Evolutionary conservation across 1,140 invertebrate species (phyloP).

Genomic region (Papilio xuthus): DNA sequence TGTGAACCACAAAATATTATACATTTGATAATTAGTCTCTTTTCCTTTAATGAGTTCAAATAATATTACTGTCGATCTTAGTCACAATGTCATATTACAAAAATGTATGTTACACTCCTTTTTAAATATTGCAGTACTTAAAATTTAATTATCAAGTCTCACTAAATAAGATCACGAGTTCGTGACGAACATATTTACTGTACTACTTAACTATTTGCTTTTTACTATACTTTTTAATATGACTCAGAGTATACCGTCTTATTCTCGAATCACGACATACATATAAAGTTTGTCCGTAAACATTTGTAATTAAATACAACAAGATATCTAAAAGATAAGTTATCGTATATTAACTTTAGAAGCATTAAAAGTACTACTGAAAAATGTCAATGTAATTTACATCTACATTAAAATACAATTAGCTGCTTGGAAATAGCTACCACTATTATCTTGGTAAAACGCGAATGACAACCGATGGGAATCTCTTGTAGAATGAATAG

Average conservation of each 20-base stretch:
- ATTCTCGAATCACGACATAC: background rate
- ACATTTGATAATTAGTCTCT: too few species aligned
- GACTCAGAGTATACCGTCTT: background rate
- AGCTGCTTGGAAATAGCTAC: background rate
- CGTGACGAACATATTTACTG: constrained; percentile 10
- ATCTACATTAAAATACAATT: background rate
- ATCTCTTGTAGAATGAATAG: background rate
- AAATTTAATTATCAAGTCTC: constrained; percentile 29
- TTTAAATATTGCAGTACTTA: background rate
- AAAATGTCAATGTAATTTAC: background rate
- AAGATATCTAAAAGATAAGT: background rate
- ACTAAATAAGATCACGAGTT: constrained; percentile 18
- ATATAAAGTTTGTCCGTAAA: background rate
- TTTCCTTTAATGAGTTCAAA: too few species aligned
- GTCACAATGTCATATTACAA: too few species aligned
- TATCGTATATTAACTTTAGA: constrained; percentile 2
- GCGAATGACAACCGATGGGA: background rate
- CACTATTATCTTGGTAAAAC: background rate
- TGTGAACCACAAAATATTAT: too few species aligned
- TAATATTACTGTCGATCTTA: too few species aligned
- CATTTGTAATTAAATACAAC: background rate
- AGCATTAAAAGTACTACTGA: background rate
- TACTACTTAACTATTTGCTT: background rate
- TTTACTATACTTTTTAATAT: background rate
- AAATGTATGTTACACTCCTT: background rate